Conservation (phyloP, 2,797 vertebrate species). For the Molossus alvarezi region DNA sequence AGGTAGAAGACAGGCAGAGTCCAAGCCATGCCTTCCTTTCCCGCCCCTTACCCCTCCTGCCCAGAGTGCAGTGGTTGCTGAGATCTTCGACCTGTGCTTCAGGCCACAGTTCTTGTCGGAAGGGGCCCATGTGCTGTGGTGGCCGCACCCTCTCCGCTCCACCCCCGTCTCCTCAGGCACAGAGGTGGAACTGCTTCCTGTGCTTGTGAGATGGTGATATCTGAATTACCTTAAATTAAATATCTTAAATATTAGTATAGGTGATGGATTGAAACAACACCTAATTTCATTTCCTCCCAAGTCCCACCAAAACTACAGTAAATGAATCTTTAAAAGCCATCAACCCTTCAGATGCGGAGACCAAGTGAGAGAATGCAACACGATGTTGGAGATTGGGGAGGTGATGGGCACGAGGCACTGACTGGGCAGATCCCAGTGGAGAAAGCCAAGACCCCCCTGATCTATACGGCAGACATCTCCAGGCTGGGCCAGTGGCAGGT, state of each 20-base stretch:
- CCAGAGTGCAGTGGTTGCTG: background rate
- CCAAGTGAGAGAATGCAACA: background rate
- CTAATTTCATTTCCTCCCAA: background rate
- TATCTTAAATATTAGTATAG: background rate
- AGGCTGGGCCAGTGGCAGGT: background rate
- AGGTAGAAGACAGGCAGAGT: background rate
- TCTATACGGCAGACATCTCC: background rate
- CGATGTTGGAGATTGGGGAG: background rate
- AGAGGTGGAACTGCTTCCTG: background rate
- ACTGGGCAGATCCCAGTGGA: background rate
- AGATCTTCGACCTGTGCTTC: background rate
- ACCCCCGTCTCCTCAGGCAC: background rate
- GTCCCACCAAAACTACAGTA: background rate
- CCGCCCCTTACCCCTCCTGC: fast-evolving
- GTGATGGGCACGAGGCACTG: background rate
- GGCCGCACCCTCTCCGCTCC: background rate
- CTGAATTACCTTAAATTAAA: background rate
- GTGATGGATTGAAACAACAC: background rate
- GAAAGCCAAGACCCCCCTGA: background rate
- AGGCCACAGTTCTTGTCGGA: background rate
- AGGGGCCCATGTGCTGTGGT: background rate
- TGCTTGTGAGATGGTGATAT: background rate
- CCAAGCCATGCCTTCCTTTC: background rate
- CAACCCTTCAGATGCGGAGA: background rate
- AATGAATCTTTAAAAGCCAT: background rate